Percentiles rank a stretch among this genome's conserved stretches.
Evolutionary conservation across 2,113 vertebrate genomes (phyloP).

Genomic region (Symphodus melops): DNA sequence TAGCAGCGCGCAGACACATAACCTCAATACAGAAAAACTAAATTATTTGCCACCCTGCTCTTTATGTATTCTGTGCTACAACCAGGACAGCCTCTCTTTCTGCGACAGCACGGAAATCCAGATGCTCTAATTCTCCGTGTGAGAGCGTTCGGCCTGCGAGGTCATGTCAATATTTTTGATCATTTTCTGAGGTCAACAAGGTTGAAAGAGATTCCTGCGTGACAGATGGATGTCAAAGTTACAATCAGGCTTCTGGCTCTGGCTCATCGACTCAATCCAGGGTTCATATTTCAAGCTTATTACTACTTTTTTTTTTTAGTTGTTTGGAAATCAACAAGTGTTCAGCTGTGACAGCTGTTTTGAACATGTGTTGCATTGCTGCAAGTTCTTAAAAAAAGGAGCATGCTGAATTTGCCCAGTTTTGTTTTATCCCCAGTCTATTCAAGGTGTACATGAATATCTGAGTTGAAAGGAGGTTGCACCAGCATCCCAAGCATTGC

Average conservation of each 20-base stretch:
- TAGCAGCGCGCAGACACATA: constrained; percentile 7
- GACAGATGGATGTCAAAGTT: constrained; percentile 1
- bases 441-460: not conserved
- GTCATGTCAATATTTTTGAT: constrained; percentile 3
- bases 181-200: constrained; percentile 5
- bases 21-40: not conserved
- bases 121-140: not conserved
- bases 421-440: not conserved
- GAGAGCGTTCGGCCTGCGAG: not conserved
- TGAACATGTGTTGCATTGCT: not conserved
- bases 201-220: constrained; percentile 21
- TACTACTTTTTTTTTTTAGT: not conserved
- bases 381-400: not conserved
- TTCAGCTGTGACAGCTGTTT: not conserved
- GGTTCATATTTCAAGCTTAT: not conserved
- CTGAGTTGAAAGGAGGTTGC: not conserved
- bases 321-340: not conserved
- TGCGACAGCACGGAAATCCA: constrained; percentile 11
- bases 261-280: not conserved
- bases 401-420: not conserved
- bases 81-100: constrained; percentile 4
- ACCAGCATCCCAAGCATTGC: not conserved
- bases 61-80: constrained; percentile 16
- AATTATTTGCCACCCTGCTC: constrained; percentile 14
- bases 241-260: not conserved